Conservation (phyloP, 2,113 vertebrate genomes). For the Lepus europaeus region DNA sequence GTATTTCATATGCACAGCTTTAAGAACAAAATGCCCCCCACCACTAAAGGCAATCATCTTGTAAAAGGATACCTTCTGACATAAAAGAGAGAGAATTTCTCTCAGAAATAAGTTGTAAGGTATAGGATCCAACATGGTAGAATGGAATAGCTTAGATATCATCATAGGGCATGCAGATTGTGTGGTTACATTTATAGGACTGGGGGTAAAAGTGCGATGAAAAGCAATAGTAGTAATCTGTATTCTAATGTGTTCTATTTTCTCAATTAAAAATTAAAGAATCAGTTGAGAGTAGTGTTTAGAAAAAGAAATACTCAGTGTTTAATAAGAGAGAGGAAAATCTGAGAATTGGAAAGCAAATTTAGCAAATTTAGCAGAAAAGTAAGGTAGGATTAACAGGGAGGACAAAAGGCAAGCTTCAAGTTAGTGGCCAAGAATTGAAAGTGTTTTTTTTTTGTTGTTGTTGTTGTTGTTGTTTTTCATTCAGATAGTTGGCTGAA, state of each 20-base stretch:
- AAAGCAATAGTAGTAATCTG: neutral
- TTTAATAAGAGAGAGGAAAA: neutral
- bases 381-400: neutral
- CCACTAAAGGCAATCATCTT: neutral
- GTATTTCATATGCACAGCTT: too few relatives aligned
- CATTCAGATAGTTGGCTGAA: neutral
- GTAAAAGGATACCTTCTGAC: neutral
- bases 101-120: neutral
- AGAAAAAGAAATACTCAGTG: neutral
- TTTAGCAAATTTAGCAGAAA: neutral
- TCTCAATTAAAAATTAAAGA: neutral
- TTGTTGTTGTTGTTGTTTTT: neutral
- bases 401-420: neutral
- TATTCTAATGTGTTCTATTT: neutral
- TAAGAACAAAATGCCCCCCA: too few relatives aligned
- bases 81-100: neutral
- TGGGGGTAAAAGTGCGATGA: neutral
- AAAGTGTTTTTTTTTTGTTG: neutral
- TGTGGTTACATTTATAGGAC: neutral
- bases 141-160: neutral
- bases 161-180: neutral
- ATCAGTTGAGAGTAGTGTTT: fast-evolving
- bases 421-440: neutral
- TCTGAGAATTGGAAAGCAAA: neutral
- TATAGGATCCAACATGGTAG: fast-evolving